These are phyloP conservation scores for Tupaia chinensis DNA, from an alignment of 2,113 vertebrate genomes.

Conservation along the genomic window DNA sequence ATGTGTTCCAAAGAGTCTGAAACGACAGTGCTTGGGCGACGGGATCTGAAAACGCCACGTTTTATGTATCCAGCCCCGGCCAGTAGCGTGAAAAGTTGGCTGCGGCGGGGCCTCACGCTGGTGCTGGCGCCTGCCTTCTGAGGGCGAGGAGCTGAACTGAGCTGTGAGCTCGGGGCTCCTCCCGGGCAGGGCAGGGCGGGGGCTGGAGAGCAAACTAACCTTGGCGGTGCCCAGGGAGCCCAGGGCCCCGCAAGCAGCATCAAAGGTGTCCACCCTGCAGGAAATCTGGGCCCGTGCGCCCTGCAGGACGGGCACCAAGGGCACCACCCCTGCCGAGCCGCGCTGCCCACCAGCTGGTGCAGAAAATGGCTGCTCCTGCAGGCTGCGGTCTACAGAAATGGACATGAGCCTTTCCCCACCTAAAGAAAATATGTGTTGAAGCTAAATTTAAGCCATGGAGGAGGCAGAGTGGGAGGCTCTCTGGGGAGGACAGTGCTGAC, in stretches of 20 bases:
- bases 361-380: background rate
- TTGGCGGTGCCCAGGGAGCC: background rate
- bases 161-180: background rate
- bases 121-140: background rate
- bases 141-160: background rate
- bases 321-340: no score
- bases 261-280: no score
- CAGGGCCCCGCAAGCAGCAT: background rate
- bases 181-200: background rate
- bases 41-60: background rate
- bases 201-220: no score
- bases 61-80: background rate
- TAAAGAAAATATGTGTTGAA: conserved; percentile 42
- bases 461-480: conserved; percentile 59
- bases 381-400: background rate
- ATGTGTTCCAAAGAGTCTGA: background rate
- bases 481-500: background rate
- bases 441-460: conserved; percentile 65
- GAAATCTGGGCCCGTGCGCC: no score
- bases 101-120: background rate
- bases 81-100: background rate
- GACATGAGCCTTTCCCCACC: conserved; percentile 8
- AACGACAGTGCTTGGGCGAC: background rate
- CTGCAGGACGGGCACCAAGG: no score
- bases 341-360: no score